Evolutionary conservation across 2,888 invertebrate genomes (phyloP).

Genomic region (Pristionchus mayeri): DNA sequence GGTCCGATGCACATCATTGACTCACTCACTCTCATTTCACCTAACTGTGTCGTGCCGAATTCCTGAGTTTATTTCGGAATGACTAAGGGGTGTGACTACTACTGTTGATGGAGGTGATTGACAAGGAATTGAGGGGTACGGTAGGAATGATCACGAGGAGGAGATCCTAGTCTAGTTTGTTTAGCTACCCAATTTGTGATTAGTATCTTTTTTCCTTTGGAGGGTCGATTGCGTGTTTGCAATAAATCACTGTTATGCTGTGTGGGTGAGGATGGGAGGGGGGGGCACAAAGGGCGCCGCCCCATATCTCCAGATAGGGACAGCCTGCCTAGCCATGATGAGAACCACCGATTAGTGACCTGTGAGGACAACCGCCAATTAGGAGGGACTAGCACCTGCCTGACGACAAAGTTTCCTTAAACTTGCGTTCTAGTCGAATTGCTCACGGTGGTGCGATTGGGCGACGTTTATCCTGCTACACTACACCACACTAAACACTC

Average conservation of each 20-base stretch:
- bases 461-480: slow-evolving; percentile 26
- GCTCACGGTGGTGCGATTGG: background rate
- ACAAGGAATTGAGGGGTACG: background rate
- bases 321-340: slow-evolving; percentile 3
- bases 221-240: slow-evolving; percentile 14
- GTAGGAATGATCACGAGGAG: background rate
- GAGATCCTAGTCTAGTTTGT: slow-evolving; percentile 19
- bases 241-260: slow-evolving; percentile 39
- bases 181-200: slow-evolving; percentile 4
- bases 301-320: background rate
- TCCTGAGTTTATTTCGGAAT: background rate
- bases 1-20: background rate
- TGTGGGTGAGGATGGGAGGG: background rate
- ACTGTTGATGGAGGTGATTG: background rate
- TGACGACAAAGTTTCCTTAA: background rate
- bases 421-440: background rate
- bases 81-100: background rate
- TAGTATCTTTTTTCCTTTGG: slow-evolving; percentile 5
- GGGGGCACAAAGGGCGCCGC: background rate
- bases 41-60: background rate
- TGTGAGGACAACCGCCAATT: slow-evolving; percentile 36
- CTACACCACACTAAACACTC: background rate
- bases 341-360: slow-evolving; percentile 20
- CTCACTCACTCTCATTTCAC: background rate
- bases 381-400: slow-evolving; percentile 9